These are phyloP conservation scores for Eupithecia centaureata DNA, from an alignment of 2,888 invertebrate genomes.

Conservation along the genomic window DNA sequence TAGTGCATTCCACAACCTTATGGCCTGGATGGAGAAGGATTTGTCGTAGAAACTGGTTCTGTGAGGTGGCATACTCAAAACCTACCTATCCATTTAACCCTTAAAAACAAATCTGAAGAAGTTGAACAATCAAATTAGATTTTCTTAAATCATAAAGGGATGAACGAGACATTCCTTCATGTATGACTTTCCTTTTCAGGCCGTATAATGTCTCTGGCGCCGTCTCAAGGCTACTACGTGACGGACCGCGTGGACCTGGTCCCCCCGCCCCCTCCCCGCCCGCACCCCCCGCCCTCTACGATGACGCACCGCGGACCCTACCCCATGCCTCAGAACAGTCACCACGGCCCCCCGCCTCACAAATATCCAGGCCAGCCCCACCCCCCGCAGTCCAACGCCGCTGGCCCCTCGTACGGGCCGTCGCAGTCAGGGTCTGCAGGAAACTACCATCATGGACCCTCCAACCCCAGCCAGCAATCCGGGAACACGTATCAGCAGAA, in stretches of 20 bases:
- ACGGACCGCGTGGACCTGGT: constrained; percentile 70
- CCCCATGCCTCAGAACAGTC: constrained; percentile 34
- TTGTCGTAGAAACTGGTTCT: no score
- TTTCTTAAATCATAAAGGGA: no score
- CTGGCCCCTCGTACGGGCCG: constrained; percentile 28
- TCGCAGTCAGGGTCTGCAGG: not conserved
- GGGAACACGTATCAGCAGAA: not conserved
- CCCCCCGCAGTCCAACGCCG: constrained; percentile 25
- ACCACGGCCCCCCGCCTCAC: constrained; percentile 21
- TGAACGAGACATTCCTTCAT: not conserved
- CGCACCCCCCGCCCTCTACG: constrained; percentile 35
- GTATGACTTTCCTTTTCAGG: constrained; percentile 49
- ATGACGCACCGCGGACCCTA: constrained; percentile 48
- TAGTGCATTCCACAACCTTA: no score
- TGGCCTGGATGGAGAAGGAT: no score
- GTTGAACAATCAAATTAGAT: not conserved
- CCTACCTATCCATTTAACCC: not conserved
- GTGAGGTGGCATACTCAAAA: no score
- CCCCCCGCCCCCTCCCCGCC: constrained; percentile 53
- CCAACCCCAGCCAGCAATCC: not conserved
- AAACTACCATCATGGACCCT: constrained; percentile 13
- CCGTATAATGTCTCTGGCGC: constrained; percentile 73
- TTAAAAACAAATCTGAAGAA: not conserved
- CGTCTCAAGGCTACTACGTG: constrained; percentile 75
- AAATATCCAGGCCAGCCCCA: constrained; percentile 24